A percentile compares a stretch with the other conserved stretches of the same genome.
These are phyloP conservation scores for Collichthys lucidus DNA, from an alignment of 2,113 vertebrate genomes.

Conservation along the genomic window DNA sequence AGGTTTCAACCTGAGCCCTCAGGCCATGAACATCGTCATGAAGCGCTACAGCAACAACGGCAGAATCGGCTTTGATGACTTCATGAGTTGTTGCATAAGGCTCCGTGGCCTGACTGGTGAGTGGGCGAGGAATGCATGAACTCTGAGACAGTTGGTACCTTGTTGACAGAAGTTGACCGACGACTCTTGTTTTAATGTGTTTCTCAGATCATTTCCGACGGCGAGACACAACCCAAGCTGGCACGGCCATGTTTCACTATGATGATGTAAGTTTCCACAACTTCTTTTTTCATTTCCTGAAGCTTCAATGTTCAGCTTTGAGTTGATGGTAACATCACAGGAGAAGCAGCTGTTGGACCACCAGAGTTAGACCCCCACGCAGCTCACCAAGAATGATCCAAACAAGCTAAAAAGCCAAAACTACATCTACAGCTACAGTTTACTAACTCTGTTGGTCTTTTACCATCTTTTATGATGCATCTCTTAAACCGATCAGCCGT, in stretches of 20 bases:
- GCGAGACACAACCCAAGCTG: conserved; percentile 87
- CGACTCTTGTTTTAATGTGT: background rate
- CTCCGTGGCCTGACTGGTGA: conserved; percentile 92
- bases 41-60: conserved; percentile 88
- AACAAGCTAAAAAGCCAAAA: no score
- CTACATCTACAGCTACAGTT: no score
- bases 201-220: conserved; percentile 90
- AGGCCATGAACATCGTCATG: conserved; percentile 88
- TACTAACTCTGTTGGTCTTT: no score
- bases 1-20: conserved; percentile 89
- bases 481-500: no score
- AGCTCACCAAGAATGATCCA: no score
- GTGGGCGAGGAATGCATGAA: conserved; percentile 8
- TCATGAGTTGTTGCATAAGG: conserved; percentile 92
- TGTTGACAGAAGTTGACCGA: background rate
- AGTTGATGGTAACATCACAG: no score
- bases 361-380: no score
- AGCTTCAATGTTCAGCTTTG: no score
- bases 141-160: no score
- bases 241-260: conserved; percentile 91
- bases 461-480: no score
- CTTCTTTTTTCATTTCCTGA: no score
- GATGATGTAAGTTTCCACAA: conserved; percentile 90
- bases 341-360: no score
- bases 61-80: conserved; percentile 93